phyloP scores from a whole-genome alignment of 2,797 vertebrate species.

The Sebastes hubbsi region DNA sequence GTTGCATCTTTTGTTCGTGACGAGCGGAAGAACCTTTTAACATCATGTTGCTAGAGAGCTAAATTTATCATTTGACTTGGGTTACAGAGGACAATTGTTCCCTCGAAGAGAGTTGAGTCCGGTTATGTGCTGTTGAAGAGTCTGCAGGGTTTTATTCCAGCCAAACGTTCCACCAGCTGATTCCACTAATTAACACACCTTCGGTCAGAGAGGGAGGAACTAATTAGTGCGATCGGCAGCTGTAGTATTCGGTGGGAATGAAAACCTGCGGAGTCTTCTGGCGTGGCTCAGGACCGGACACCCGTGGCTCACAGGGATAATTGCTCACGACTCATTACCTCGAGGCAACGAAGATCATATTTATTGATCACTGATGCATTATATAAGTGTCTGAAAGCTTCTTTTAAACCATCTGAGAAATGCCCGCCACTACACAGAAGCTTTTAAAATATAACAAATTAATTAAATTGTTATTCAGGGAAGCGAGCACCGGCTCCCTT shows the following conservation, averaged over 20 bases:
- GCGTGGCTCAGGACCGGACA: slow-evolving; percentile 1
- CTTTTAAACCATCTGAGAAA: slow-evolving; percentile 18
- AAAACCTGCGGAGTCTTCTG: slow-evolving; percentile 23
- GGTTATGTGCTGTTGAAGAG: background rate
- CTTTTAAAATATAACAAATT: slow-evolving; percentile 51
- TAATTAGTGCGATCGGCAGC: slow-evolving; percentile 53
- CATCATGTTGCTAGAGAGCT: background rate
- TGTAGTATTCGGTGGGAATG: slow-evolving; percentile 39
- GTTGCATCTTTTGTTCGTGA: slow-evolving; percentile 18
- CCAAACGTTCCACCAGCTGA: slow-evolving; percentile 38
- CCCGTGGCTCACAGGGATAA: slow-evolving; percentile 36
- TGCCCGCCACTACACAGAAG: slow-evolving; percentile 1
- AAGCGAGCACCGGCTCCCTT: slow-evolving; percentile 12
- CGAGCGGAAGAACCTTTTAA: slow-evolving; percentile 6
- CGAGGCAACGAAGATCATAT: slow-evolving; percentile 46
- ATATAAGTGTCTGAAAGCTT: slow-evolving; percentile 24
- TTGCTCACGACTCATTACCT: slow-evolving; percentile 53
- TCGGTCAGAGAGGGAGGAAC: slow-evolving; percentile 43
- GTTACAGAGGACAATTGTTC: slow-evolving; percentile 21
- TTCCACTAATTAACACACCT: slow-evolving; percentile 60
- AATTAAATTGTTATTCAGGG: slow-evolving; percentile 42
- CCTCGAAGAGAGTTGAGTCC: slow-evolving; percentile 11
- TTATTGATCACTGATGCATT: slow-evolving; percentile 48
- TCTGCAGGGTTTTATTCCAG: slow-evolving; percentile 22
- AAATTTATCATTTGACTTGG: slow-evolving; percentile 28